Percentiles rank a stretch among this genome's conserved stretches.
Conservation (phyloP, 2,888 invertebrate genomes). For the Stenurella melanura region DNA sequence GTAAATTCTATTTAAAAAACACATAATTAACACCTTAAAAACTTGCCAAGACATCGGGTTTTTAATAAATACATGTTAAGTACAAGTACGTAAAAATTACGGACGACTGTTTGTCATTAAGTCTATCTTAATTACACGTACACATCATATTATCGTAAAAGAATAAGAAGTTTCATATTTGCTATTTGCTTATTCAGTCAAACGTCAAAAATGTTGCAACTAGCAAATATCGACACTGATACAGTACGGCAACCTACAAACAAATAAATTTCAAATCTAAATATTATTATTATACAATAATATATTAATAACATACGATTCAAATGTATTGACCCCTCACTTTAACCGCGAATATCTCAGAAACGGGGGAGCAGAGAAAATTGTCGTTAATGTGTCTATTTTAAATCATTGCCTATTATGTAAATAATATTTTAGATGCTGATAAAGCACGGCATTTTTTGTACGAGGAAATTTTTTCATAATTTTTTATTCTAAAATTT, state of each 20-base stretch:
- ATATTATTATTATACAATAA: no score
- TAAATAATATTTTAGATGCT: no score
- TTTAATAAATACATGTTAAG: slow-evolving; percentile 32
- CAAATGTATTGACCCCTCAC: no score
- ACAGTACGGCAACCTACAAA: slow-evolving; percentile 7
- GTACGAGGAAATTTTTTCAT: no score
- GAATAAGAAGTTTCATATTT: slow-evolving; percentile 24
- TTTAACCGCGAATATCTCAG: no score
- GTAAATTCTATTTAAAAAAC: slow-evolving; percentile 50
- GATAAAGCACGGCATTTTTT: no score
- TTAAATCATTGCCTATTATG: no score
- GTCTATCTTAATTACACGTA: slow-evolving; percentile 46
- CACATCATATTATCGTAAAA: slow-evolving; percentile 42
- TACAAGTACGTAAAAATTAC: neutral
- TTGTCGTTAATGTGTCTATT: no score
- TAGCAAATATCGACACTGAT: neutral
- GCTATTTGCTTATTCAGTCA: neutral
- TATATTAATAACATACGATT: no score
- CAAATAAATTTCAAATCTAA: no score
- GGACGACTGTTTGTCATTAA: neutral
- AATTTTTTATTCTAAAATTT: no score
- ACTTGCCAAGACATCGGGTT: slow-evolving; percentile 16
- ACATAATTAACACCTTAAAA: slow-evolving; percentile 46
- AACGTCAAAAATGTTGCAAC: neutral
- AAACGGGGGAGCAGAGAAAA: no score